These are phyloP conservation scores for Formica aserva DNA, from an alignment of 2,888 invertebrate species.

Conservation along the genomic window DNA sequence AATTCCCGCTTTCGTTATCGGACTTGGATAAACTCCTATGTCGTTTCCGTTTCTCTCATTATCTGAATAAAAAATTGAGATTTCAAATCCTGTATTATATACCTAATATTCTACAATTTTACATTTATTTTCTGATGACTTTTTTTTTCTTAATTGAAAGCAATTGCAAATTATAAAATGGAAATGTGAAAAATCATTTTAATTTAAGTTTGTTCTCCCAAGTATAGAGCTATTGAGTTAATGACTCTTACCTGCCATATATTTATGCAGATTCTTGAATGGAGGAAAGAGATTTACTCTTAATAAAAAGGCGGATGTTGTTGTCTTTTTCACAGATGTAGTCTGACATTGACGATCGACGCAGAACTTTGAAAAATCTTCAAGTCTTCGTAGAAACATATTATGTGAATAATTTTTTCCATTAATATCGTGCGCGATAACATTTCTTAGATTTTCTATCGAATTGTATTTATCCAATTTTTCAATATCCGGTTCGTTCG, in stretches of 20 bases:
- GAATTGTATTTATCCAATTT: constrained; percentile 3
- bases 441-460: too few relatives aligned
- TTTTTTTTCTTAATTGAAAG: neutral
- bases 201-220: neutral
- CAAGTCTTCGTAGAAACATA: neutral
- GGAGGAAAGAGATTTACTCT: constrained; percentile 29
- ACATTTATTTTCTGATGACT: constrained; percentile 5
- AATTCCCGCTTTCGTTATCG: constrained; percentile 40
- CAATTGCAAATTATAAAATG: constrained; percentile 5
- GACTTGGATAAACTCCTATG: constrained; percentile 24
- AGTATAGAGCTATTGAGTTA: neutral
- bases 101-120: constrained; percentile 16
- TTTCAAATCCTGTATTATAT: constrained; percentile 2
- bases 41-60: constrained; percentile 61
- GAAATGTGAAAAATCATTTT: neutral
- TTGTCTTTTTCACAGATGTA: neutral
- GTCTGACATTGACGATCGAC: constrained; percentile 4
- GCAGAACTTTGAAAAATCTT: constrained; percentile 8
- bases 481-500: constrained; percentile 21
- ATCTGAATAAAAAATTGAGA: constrained; percentile 51
- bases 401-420: neutral
- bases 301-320: neutral
- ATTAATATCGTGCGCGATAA: neutral
- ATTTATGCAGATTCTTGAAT: constrained; percentile 31
- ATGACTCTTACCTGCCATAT: constrained; percentile 12